Conservation (phyloP, 2,113 vertebrate species). For the Gavialis gangeticus region DNA sequence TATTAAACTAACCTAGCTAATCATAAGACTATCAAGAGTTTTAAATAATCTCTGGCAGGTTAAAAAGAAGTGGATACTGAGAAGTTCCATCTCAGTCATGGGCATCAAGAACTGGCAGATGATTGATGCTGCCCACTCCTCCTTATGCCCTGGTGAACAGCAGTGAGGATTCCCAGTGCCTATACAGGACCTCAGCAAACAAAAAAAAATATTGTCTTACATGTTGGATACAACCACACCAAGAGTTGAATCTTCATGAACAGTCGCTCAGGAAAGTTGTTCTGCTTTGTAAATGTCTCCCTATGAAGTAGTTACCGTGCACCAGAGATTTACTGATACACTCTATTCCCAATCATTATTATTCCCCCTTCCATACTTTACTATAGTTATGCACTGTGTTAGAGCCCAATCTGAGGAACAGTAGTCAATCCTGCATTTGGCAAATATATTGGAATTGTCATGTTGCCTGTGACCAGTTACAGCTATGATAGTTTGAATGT, state of each 20-base stretch:
- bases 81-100: neutral
- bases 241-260: neutral
- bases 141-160: neutral
- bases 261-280: fast-evolving
- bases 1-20: too few relatives aligned
- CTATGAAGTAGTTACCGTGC: neutral
- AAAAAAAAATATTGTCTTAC: neutral
- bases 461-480: neutral
- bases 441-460: neutral
- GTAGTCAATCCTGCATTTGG: neutral
- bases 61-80: neutral
- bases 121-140: neutral
- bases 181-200: fast-evolving
- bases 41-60: neutral
- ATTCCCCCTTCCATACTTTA: neutral
- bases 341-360: neutral
- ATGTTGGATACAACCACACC: neutral
- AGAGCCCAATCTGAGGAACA: neutral
- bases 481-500: neutral
- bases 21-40: too few relatives aligned
- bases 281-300: neutral
- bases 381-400: neutral
- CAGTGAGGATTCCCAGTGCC: neutral
- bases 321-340: neutral
- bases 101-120: neutral